Evolutionary conservation across 2,113 vertebrate genomes (phyloP).

Genomic region (Isichthys henryi): DNA sequence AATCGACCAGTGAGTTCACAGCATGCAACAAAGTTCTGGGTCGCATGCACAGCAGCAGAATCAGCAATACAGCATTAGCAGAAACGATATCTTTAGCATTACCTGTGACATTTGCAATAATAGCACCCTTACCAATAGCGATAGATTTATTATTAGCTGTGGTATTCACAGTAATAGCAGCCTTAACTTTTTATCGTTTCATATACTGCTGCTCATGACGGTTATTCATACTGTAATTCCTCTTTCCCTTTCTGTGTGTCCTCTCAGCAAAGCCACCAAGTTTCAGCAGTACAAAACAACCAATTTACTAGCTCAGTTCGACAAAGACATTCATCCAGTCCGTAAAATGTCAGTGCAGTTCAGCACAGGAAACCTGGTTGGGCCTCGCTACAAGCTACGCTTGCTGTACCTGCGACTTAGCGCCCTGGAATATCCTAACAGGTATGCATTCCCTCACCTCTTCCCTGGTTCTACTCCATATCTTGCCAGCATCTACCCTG

Average conservation of each 20-base stretch:
- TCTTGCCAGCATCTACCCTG: background rate
- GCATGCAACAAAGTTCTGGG: background rate
- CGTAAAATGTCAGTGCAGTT: slow-evolving; percentile 69
- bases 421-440: slow-evolving; percentile 53
- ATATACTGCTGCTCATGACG: background rate
- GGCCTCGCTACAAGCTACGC: slow-evolving; percentile 73
- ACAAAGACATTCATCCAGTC: slow-evolving; percentile 61
- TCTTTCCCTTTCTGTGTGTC: background rate
- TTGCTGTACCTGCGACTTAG: slow-evolving; percentile 70
- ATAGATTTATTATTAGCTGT: background rate
- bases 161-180: background rate
- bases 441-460: slow-evolving; percentile 50
- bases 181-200: background rate
- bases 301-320: slow-evolving; percentile 69
- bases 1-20: slow-evolving; percentile 55
- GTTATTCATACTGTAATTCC: background rate
- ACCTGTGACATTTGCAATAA: no score
- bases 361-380: slow-evolving; percentile 58
- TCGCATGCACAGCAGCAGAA: background rate
- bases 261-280: slow-evolving; percentile 58
- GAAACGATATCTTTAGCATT: background rate
- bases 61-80: background rate
- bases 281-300: slow-evolving; percentile 69
- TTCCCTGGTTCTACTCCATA: background rate
- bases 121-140: background rate